phyloP scores from a whole-genome alignment of 1,140 invertebrate genomes.

The Nephotettix cincticeps region DNA sequence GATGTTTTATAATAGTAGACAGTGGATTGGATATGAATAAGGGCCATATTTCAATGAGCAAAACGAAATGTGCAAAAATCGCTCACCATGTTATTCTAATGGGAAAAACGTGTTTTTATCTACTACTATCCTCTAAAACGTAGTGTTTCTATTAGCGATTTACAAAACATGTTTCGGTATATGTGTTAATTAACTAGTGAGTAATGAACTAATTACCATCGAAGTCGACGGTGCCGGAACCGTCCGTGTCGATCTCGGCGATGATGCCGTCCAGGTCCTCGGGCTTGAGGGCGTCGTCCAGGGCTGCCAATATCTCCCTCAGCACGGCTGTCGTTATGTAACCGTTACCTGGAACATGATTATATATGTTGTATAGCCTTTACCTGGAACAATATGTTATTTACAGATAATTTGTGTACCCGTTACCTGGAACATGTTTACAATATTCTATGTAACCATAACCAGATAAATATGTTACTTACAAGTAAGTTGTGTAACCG shows the following conservation, averaged over 20 bases:
- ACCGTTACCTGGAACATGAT: conserved; percentile 70
- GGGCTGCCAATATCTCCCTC: conserved; percentile 85
- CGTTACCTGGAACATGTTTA: no score
- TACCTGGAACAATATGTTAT: no score
- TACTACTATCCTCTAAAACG: conserved; percentile 1
- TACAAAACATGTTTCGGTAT: no score
- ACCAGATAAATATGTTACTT: no score
- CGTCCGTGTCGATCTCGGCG: conserved; percentile 92
- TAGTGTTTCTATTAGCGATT: background rate
- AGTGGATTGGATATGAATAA: no score
- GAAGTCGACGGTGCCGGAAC: conserved; percentile 88
- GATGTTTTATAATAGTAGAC: no score
- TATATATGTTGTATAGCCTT: no score
- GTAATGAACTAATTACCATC: conserved; percentile 59
- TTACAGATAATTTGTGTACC: no score
- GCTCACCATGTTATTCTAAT: no score
- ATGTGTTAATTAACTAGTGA: background rate
- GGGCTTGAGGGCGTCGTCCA: conserved; percentile 87
- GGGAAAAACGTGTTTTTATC: background rate
- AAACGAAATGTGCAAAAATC: background rate
- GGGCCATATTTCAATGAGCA: no score
- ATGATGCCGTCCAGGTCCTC: conserved; percentile 87
- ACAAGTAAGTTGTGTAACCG: no score
- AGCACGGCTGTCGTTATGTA: conserved; percentile 90
- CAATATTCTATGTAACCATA: no score